These are phyloP conservation scores for Timandra comae DNA, from an alignment of 2,888 invertebrate species.

Conservation along the genomic window DNA sequence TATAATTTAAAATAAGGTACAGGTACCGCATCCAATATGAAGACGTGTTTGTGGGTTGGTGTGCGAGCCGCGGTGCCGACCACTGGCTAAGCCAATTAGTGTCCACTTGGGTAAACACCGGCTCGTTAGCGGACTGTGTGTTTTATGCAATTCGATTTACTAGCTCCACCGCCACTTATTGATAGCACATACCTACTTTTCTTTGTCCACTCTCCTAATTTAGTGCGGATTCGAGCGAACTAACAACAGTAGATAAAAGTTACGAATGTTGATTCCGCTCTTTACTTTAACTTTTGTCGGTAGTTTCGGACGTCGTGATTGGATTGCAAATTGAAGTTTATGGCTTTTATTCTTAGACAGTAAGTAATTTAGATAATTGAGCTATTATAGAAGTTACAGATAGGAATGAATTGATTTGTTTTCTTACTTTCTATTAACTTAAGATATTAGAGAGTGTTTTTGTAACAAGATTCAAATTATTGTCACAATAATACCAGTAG, in stretches of 20 bases:
- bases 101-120: constrained; percentile 75
- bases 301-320: constrained; percentile 16
- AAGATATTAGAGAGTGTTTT: too few species aligned
- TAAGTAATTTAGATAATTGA: constrained; percentile 16
- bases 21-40: constrained; percentile 13
- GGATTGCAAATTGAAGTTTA: constrained; percentile 19
- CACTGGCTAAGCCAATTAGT: constrained; percentile 75
- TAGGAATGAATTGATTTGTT: too few species aligned
- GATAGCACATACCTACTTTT: constrained; percentile 52
- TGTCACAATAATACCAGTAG: too few species aligned
- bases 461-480: too few species aligned
- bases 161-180: constrained; percentile 67
- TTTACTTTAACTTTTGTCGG: constrained; percentile 18
- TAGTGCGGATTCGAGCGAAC: constrained; percentile 29
- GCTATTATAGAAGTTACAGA: too few species aligned
- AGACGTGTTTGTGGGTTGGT: constrained; percentile 25
- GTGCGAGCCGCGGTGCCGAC: constrained; percentile 48
- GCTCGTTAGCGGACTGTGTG: constrained; percentile 76
- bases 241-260: constrained; percentile 13
- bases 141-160: constrained; percentile 75
- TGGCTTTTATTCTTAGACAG: constrained; percentile 5
- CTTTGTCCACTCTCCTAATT: constrained; percentile 55
- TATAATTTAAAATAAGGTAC: too few species aligned
- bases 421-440: too few species aligned
- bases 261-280: constrained; percentile 16